These are phyloP conservation scores for Caenorhabditis briggsae DNA, from an alignment of 1,140 invertebrate genomes.

Conservation along the genomic window DNA sequence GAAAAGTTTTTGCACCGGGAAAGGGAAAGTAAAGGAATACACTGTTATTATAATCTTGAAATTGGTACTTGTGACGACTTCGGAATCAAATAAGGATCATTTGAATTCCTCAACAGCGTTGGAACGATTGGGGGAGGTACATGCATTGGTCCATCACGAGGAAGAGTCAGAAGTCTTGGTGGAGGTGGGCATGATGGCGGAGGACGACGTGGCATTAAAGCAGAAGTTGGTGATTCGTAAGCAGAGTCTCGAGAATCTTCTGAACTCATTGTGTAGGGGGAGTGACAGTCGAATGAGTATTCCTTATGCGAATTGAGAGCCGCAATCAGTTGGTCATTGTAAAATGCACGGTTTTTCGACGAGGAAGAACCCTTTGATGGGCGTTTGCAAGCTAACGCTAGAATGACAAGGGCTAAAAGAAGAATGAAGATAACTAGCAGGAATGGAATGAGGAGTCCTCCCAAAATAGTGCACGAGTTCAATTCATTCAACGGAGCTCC, in stretches of 20 bases:
- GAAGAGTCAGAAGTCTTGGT: slow-evolving; percentile 5
- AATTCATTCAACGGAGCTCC: slow-evolving; percentile 45
- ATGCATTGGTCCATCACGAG: slow-evolving; percentile 14
- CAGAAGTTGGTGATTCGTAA: slow-evolving; percentile 59
- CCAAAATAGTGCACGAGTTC: slow-evolving; percentile 12
- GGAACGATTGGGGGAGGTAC: slow-evolving; percentile 20
- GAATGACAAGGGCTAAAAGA: slow-evolving; percentile 4
- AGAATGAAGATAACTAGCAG: slow-evolving; percentile 38
- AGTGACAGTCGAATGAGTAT: slow-evolving; percentile 34
- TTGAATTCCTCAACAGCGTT: not conserved
- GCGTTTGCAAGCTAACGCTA: slow-evolving; percentile 37
- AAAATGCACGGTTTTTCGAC: slow-evolving; percentile 30
- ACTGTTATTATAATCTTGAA: not conserved
- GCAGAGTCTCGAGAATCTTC: slow-evolving; percentile 56
- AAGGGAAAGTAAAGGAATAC: not conserved
- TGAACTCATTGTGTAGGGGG: slow-evolving; percentile 41
- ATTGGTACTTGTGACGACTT: slow-evolving; percentile 43
- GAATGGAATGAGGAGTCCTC: slow-evolving; percentile 16
- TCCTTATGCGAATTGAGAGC: slow-evolving; percentile 40
- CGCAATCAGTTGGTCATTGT: slow-evolving; percentile 55
- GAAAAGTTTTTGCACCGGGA: slow-evolving; percentile 1
- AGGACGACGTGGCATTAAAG: slow-evolving; percentile 18
- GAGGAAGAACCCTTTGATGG: not conserved
- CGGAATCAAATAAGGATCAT: slow-evolving; percentile 35
- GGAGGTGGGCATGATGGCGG: slow-evolving; percentile 28